Conservation (phyloP, 1,140 invertebrate genomes). For the Melitaea cinxia region DNA sequence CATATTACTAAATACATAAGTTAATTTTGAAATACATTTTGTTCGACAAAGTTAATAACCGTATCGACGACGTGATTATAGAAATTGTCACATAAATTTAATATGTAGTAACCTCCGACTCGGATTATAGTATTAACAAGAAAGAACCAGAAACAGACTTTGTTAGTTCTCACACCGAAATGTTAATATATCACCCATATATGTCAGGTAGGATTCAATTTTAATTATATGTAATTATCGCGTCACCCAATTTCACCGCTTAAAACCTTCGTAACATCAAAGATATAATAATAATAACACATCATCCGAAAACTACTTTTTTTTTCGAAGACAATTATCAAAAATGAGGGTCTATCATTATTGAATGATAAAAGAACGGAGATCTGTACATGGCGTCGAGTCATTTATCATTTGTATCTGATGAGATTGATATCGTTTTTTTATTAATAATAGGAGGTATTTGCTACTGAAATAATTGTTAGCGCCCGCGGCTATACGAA, state of each 20-base stretch:
- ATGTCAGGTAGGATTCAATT: background rate
- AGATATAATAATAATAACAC: slow-evolving; percentile 55
- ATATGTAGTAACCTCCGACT: too few relatives aligned
- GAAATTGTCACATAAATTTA: too few relatives aligned
- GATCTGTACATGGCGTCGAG: slow-evolving; percentile 17
- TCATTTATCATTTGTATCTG: slow-evolving; percentile 19
- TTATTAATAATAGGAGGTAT: slow-evolving; percentile 10
- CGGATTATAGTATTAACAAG: too few relatives aligned
- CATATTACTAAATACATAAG: too few relatives aligned
- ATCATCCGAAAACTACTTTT: slow-evolving; percentile 48
- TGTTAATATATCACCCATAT: background rate
- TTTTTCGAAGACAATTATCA: slow-evolving; percentile 55
- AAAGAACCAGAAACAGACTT: background rate
- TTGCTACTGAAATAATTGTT: slow-evolving; percentile 16
- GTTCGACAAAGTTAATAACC: too few relatives aligned
- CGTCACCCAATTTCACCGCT: background rate
- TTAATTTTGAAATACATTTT: too few relatives aligned
- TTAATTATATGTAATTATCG: background rate
- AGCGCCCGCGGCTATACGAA: slow-evolving; percentile 5
- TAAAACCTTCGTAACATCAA: slow-evolving; percentile 11
- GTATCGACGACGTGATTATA: too few relatives aligned
- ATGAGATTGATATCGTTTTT: slow-evolving; percentile 13
- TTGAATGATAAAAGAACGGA: slow-evolving; percentile 26
- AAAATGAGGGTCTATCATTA: slow-evolving; percentile 44
- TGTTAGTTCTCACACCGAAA: too few relatives aligned